A percentile compares a stretch with the other conserved stretches of the same genome.
phyloP scores from a whole-genome alignment of 1,140 invertebrate genomes.

The Zaprionus taronus region DNA sequence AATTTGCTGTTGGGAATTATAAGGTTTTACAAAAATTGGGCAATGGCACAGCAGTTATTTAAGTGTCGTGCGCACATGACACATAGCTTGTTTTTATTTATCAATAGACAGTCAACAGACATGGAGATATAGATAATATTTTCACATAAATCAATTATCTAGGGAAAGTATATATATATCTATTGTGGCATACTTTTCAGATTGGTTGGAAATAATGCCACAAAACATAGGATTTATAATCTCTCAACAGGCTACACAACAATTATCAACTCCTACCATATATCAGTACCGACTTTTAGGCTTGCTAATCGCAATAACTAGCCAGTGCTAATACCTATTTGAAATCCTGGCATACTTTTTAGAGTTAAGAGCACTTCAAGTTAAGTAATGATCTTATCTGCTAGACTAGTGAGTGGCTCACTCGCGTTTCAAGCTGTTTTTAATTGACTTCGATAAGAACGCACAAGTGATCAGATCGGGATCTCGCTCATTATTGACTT shows the following conservation, averaged over 20 bases:
- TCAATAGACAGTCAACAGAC: too few species aligned
- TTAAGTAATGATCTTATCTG: neutral
- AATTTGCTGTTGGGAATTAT: too few species aligned
- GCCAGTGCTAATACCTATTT: neutral
- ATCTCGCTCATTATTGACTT: slow-evolving; percentile 2
- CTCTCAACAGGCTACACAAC: neutral
- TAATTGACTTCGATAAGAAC: neutral
- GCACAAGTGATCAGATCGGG: neutral
- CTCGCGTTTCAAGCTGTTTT: neutral
- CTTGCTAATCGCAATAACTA: neutral
- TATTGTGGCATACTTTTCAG: neutral
- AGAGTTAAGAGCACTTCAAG: neutral
- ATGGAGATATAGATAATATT: neutral
- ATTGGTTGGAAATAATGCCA: neutral
- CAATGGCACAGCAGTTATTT: too few species aligned
- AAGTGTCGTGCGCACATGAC: too few species aligned
- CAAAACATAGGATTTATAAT: neutral
- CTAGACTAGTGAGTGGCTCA: neutral
- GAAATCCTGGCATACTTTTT: neutral
- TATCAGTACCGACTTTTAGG: neutral
- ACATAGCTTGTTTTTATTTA: too few species aligned
- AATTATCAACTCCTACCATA: neutral
- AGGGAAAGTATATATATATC: neutral
- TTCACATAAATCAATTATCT: neutral
- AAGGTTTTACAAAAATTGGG: too few species aligned